Base-by-base conservation (phyloP, 2,888 invertebrate species). In the Cephus sareptanus region DNA sequence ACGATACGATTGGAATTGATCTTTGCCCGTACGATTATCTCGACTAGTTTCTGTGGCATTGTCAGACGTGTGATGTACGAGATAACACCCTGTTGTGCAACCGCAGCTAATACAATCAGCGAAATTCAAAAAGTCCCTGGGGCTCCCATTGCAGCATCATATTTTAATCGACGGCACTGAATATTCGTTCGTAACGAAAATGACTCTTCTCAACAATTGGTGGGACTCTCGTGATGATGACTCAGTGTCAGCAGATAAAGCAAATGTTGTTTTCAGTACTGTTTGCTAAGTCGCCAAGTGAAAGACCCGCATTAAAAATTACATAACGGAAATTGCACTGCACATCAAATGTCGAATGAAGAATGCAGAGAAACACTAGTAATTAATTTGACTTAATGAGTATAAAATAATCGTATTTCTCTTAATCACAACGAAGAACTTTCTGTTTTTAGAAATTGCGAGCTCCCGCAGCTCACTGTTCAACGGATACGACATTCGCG, bases 21-120 rank as follows among this genome's bases (percentile, higher is more conserved):
- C 71, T 71, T 71, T 71, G 71, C 13, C 11, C 71, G 71, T 71
- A 33, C 13, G 34, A 71, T 71, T 71, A 71, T 71, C 71, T 33
- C 71, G 11, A 15, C 71, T 31, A 23, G 33, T 71, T 34, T 31
- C 71, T 30, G 13, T 56, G 23, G 23, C 23, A 56, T 15, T 56
- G 56, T 56, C 56, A 56, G 56, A 23, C 56, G 56, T 56, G 23
- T 9, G 56, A 56, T 56, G 23, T 15, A 56, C 56, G 56, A 23
- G 56, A 56, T 15, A 56, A 56, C 56, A 56, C 9, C 56, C 56
- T 23, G 56, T 56, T 56, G 9, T 23, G 56, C 23, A 40, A 15
- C 15, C 15, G 15, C 15, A 23, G 23, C 56, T 23, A 56, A 56
- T 23, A 56, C 56, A 56, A 9, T 15, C 40, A 40, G 40, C 15